Conservation (phyloP, 2,888 invertebrate species). For the Euplexia lucipara region DNA sequence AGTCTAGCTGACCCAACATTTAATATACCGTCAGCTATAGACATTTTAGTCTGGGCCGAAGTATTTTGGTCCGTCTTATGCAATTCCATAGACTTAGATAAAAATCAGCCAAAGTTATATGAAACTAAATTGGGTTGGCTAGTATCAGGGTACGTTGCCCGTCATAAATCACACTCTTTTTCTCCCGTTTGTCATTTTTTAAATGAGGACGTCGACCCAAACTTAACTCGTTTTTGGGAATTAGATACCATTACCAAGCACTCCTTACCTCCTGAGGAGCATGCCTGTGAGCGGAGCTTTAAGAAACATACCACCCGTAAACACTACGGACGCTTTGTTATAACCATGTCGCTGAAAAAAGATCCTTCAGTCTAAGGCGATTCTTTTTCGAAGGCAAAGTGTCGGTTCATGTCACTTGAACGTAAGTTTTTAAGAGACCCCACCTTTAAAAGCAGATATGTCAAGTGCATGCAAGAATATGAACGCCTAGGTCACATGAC, state of each 20-base stretch:
- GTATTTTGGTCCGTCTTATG: constrained; percentile 8
- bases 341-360: constrained; percentile 3
- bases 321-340: not conserved
- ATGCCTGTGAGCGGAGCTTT: too few relatives aligned
- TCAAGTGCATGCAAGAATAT: not conserved
- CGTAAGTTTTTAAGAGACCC: too few relatives aligned
- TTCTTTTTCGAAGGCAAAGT: not conserved
- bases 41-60: constrained; percentile 2
- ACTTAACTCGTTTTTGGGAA: too few relatives aligned
- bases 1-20: constrained; percentile 13
- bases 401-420: not conserved
- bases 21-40: constrained; percentile 8
- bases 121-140: constrained; percentile 21
- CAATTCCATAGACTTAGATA: constrained; percentile 5
- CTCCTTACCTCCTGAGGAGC: too few relatives aligned
- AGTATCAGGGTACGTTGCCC: constrained; percentile 18
- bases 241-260: too few relatives aligned
- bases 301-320: too few relatives aligned
- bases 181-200: not conserved
- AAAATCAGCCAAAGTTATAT: constrained; percentile 15
- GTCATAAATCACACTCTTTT: constrained; percentile 5
- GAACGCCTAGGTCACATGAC: constrained; percentile 7
- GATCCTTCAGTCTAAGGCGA: constrained; percentile 8
- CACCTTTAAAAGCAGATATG: constrained; percentile 1
- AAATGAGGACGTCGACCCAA: too few relatives aligned